phyloP scores from a whole-genome alignment of 2,113 vertebrate species.

The Neodontobutis hainanensis region DNA sequence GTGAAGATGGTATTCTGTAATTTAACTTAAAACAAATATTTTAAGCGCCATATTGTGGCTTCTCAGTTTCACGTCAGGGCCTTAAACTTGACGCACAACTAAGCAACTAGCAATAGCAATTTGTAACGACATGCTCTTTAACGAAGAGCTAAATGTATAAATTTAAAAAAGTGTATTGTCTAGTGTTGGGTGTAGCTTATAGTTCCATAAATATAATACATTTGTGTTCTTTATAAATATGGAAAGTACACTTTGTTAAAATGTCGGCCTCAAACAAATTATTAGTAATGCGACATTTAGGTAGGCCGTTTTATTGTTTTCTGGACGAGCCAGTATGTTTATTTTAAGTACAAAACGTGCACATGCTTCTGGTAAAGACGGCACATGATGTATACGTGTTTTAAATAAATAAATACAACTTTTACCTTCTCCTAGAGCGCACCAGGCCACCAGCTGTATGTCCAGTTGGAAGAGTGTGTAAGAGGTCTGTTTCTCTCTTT shows the following conservation, averaged over 20 bases:
- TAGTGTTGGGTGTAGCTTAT: background rate
- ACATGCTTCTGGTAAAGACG: too few relatives aligned
- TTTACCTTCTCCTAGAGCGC: slow-evolving; percentile 33
- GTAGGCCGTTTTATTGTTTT: background rate
- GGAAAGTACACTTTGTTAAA: background rate
- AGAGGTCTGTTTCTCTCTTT: slow-evolving; percentile 94
- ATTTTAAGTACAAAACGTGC: too few relatives aligned
- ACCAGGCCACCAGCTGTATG: slow-evolving; percentile 13
- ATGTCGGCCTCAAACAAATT: background rate
- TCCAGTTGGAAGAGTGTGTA: slow-evolving; percentile 5
- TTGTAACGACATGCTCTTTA: background rate
- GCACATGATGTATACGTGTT: background rate
- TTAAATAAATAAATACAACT: background rate
- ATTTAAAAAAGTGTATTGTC: too few relatives aligned
- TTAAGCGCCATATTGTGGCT: too few relatives aligned
- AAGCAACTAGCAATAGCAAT: background rate
- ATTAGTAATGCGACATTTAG: background rate
- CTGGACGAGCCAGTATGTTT: too few relatives aligned
- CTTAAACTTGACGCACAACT: background rate
- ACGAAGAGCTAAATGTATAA: too few relatives aligned
- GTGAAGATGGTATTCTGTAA: too few relatives aligned
- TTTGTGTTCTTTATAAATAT: background rate
- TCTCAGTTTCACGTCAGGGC: too few relatives aligned
- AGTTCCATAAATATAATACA: background rate
- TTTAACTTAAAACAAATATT: too few relatives aligned